These are phyloP conservation scores for Ooceraea biroi DNA, from an alignment of 1,140 invertebrate species.

Conservation along the genomic window DNA sequence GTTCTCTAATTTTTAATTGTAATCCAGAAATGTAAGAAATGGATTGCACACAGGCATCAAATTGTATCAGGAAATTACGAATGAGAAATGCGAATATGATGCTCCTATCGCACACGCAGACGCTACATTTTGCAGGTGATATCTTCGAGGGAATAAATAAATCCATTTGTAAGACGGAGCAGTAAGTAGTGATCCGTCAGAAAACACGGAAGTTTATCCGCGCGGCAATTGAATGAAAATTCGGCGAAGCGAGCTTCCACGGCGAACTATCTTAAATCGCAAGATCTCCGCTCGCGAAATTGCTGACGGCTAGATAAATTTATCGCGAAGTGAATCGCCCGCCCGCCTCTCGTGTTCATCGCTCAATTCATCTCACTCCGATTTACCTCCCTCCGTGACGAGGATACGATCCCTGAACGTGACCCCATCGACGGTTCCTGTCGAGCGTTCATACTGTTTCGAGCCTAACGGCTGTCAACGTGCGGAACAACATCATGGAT, in stretches of 20 bases:
- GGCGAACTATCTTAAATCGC: conserved; percentile 33
- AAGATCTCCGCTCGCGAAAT: conserved; percentile 46
- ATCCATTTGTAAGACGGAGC: background rate
- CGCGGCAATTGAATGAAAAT: conserved; percentile 8
- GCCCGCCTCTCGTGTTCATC: conserved; percentile 13
- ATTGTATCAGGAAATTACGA: background rate
- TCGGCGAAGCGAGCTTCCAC: conserved; percentile 19
- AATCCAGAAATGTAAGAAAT: background rate
- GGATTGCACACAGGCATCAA: background rate
- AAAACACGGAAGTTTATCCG: background rate
- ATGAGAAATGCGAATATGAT: background rate
- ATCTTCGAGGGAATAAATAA: background rate
- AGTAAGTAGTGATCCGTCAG: conserved; percentile 8
- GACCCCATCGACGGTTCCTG: conserved; percentile 34
- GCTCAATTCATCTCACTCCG: conserved; percentile 52
- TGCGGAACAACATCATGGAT: background rate
- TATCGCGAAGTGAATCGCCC: conserved; percentile 32
- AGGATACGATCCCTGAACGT: conserved; percentile 31
- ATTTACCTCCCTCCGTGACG: background rate
- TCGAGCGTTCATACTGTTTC: conserved; percentile 31
- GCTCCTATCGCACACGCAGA: background rate
- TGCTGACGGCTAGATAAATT: conserved; percentile 57
- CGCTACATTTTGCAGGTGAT: too few relatives aligned
- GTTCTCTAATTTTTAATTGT: background rate
- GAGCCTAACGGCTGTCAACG: conserved; percentile 42